These are phyloP conservation scores for Notospermus geniculatus DNA, from an alignment of 1,140 invertebrate species.

Conservation along the genomic window DNA sequence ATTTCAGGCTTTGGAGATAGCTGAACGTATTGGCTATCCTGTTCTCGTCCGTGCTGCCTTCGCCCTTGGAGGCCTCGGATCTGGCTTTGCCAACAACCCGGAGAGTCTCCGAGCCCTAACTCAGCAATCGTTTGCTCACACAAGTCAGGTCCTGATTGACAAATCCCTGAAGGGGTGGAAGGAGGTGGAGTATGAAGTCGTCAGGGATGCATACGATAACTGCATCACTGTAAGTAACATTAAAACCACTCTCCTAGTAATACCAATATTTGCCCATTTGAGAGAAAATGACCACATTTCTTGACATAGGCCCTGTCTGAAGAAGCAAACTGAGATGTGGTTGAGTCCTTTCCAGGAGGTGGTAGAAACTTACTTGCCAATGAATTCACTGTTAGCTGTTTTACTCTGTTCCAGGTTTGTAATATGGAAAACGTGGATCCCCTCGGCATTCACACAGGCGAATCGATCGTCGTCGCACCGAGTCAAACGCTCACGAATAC, in stretches of 20 bases:
- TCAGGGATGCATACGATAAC: conserved; percentile 95
- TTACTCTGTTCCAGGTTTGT: conserved; percentile 86
- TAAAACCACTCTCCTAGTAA: too few species aligned
- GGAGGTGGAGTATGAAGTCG: conserved; percentile 99
- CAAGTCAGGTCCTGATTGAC: conserved; percentile 87
- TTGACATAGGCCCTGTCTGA: too few species aligned
- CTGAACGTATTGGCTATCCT: conserved; percentile 85
- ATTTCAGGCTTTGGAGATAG: conserved; percentile 76
- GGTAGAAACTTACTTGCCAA: too few species aligned
- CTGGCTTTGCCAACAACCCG: conserved; percentile 91
- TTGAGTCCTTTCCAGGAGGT: too few species aligned
- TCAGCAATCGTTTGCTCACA: conserved; percentile 84
- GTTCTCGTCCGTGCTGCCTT: conserved; percentile 94
- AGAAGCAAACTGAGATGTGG: too few species aligned
- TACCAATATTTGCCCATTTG: too few species aligned
- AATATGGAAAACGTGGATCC: conserved; percentile 99
- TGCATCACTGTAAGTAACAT: conserved; percentile 83
- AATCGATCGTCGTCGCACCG: conserved; percentile 98
- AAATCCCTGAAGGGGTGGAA: conserved; percentile 99
- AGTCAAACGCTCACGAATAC: conserved; percentile 95
- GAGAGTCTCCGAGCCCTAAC: conserved; percentile 78
- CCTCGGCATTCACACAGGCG: conserved; percentile 98
- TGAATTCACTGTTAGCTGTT: too few species aligned
- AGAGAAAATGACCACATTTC: too few species aligned
- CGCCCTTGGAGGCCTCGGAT: conserved; percentile 94